These are phyloP conservation scores for Neotoma lepida DNA, from an alignment of 2,113 vertebrate species.

Conservation along the genomic window DNA sequence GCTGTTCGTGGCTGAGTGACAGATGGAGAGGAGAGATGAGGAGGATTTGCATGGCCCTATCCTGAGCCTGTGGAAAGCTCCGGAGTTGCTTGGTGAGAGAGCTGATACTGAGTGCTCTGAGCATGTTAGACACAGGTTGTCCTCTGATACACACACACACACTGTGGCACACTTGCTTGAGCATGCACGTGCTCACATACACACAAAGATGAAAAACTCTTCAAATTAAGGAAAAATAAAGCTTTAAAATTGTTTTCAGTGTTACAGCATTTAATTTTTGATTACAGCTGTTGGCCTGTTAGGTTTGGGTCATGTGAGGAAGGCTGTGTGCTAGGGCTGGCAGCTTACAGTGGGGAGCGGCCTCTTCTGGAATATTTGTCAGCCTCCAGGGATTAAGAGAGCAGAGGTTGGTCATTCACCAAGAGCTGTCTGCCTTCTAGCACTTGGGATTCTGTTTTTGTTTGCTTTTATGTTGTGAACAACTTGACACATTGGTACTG, in stretches of 20 bases:
- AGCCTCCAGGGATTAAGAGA: neutral
- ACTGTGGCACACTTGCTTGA: neutral
- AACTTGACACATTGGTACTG: neutral
- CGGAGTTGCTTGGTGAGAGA: neutral
- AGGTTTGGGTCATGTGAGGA: slow-evolving; percentile 22
- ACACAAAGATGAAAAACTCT: neutral
- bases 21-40: slow-evolving; percentile 59
- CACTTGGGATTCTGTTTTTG: neutral
- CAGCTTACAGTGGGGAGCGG: neutral
- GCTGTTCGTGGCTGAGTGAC: slow-evolving; percentile 70
- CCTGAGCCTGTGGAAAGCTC: neutral
- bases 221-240: neutral
- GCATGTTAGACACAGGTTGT: neutral
- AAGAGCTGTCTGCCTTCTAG: neutral
- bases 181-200: too few relatives aligned
- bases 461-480: neutral
- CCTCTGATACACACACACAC: neutral
- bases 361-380: neutral
- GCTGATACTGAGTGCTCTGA: neutral
- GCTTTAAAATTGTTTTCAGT: neutral
- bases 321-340: neutral
- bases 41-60: neutral
- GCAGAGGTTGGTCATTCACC: neutral
- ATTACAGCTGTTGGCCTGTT: neutral
- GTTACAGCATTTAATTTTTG: neutral